A percentile compares a stretch with the other conserved stretches of the same genome.
Evolutionary conservation across 2,888 invertebrate genomes (phyloP).

Genomic region (Kuschelorhynchus macadamiae): DNA sequence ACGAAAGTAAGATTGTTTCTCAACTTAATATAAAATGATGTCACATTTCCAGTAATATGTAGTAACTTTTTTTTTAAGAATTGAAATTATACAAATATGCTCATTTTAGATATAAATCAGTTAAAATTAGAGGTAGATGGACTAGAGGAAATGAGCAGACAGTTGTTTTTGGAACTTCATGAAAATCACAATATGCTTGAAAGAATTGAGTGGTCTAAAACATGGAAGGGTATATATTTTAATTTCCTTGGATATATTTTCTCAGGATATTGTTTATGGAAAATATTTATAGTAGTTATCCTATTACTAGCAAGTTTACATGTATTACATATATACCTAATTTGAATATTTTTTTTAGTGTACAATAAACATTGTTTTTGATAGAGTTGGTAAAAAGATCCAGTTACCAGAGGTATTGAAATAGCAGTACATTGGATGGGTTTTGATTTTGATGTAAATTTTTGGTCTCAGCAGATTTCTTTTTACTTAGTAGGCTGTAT

Average conservation of each 20-base stretch:
- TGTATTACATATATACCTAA: slow-evolving; percentile 13
- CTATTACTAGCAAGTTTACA: too few relatives aligned
- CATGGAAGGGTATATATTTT: slow-evolving; percentile 98
- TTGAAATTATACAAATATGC: too few relatives aligned
- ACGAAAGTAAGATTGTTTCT: slow-evolving; percentile 75
- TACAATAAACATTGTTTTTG: slow-evolving; percentile 98
- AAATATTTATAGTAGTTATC: slow-evolving; percentile 98
- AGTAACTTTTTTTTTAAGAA: too few relatives aligned
- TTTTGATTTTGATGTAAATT: slow-evolving; percentile 94
- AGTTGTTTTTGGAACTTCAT: slow-evolving; percentile 96
- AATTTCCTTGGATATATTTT: slow-evolving; percentile 99
- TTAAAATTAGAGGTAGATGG: slow-evolving; percentile 88
- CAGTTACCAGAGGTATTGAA: slow-evolving; percentile 96
- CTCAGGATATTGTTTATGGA: slow-evolving; percentile 98
- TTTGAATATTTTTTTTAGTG: slow-evolving; percentile 76
- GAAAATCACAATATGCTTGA: slow-evolving; percentile 94
- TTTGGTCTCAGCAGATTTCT: slow-evolving; percentile 99
- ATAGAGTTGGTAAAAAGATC: slow-evolving; percentile 99
- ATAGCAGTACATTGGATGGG: slow-evolving; percentile 98
- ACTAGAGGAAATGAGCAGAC: slow-evolving; percentile 93
- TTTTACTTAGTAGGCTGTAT: slow-evolving; percentile 98
- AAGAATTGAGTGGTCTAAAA: slow-evolving; percentile 93
- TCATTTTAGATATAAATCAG: slow-evolving; percentile 82
- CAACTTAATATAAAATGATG: too few relatives aligned
- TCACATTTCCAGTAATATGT: too few relatives aligned